Percentiles rank a stretch among this genome's conserved stretches.
These are phyloP conservation scores for Catonia carolina DNA, from an alignment of 2,888 invertebrate species.

Conservation along the genomic window DNA sequence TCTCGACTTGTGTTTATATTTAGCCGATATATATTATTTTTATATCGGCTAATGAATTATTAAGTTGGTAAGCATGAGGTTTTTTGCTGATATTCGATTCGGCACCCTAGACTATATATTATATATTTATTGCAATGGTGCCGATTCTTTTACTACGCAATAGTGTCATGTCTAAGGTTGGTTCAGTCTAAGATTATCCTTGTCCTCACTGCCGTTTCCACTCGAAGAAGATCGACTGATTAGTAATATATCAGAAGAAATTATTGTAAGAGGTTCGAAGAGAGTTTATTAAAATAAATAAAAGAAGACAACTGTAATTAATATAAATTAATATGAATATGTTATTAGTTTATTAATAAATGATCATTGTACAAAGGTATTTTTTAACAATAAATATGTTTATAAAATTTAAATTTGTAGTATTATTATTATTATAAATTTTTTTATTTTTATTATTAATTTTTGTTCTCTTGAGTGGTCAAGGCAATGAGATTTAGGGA, in stretches of 20 bases:
- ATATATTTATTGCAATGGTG: slow-evolving; percentile 24
- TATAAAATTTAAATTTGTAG: slow-evolving; percentile 12
- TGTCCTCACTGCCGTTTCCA: slow-evolving; percentile 10
- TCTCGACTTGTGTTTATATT: slow-evolving; percentile 7
- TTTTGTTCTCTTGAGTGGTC: neutral
- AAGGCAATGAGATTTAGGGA: no score
- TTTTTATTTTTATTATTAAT: slow-evolving; percentile 22
- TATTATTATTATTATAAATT: no score
- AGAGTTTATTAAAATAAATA: no score
- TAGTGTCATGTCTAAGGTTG: slow-evolving; percentile 12
- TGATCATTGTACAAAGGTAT: slow-evolving; percentile 23
- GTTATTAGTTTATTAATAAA: slow-evolving; percentile 6
- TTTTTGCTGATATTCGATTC: slow-evolving; percentile 13
- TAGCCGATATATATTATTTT: no score
- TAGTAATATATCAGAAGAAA: no score
- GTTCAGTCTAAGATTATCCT: slow-evolving; percentile 11
- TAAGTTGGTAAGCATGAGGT: no score
- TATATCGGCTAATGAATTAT: no score
- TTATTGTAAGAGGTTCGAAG: no score
- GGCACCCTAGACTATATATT: slow-evolving; percentile 19
- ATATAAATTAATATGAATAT: slow-evolving; percentile 11
- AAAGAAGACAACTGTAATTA: neutral
- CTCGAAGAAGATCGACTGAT: neutral
- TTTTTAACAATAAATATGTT: slow-evolving; percentile 17
- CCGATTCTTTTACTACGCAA: slow-evolving; percentile 12